phyloP scores from a whole-genome alignment of 2,888 invertebrate genomes.

The Dexiosoma caninum region DNA sequence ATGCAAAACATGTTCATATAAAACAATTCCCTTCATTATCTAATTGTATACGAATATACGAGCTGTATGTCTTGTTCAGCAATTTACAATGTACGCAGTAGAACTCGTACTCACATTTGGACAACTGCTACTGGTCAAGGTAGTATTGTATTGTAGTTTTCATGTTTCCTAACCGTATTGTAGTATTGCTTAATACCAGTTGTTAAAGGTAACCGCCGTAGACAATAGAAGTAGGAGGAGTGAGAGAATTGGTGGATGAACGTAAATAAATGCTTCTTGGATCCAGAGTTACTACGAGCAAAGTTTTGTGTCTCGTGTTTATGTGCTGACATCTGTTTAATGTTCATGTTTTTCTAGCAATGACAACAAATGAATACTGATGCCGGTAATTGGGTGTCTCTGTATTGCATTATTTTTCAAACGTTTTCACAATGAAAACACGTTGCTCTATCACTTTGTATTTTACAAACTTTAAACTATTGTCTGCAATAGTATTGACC shows the following conservation, averaged over 20 bases:
- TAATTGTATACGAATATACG: constrained; percentile 11
- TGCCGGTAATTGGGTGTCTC: no score
- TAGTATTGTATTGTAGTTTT: not conserved
- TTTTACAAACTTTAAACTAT: no score
- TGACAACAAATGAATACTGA: constrained; percentile 39
- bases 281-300: not conserved
- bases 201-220: constrained; percentile 17
- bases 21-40: constrained; percentile 50
- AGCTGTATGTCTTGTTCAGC: constrained; percentile 20
- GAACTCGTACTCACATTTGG: not conserved
- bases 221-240: not conserved
- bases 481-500: no score
- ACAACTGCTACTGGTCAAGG: not conserved
- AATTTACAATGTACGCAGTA: not conserved
- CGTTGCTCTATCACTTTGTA: no score
- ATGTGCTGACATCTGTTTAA: constrained; percentile 52
- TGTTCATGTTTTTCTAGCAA: constrained; percentile 37
- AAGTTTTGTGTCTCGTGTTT: constrained; percentile 30
- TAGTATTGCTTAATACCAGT: not conserved
- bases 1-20: constrained; percentile 47
- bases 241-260: no score
- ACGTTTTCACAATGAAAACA: no score
- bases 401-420: no score
- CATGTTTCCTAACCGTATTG: not conserved
- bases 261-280: not conserved